A percentile compares a stretch with the other conserved stretches of the same genome.
Conservation (phyloP, 2,888 invertebrate genomes). For the Drosophila cracens region DNA sequence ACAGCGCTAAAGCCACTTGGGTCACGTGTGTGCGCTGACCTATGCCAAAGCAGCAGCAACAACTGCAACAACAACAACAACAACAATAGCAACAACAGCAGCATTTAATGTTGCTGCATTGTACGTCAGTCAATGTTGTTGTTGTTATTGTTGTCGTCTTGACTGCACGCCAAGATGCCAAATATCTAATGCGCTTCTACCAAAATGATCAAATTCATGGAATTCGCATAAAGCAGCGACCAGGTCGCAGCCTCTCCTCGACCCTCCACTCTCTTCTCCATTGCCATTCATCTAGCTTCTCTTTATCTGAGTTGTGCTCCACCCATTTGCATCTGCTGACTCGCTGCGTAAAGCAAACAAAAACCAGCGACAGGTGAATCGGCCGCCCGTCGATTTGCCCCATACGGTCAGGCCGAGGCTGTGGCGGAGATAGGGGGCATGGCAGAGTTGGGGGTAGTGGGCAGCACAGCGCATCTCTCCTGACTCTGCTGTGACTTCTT, state of each 20-base stretch:
- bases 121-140: slow-evolving; percentile 68
- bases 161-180: slow-evolving; percentile 71
- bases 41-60: slow-evolving; percentile 54
- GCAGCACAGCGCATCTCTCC: slow-evolving; percentile 6
- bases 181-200: slow-evolving; percentile 78
- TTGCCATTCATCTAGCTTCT: slow-evolving; percentile 7
- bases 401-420: slow-evolving; percentile 63
- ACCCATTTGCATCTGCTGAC: slow-evolving; percentile 57
- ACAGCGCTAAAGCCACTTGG: slow-evolving; percentile 37
- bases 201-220: slow-evolving; percentile 81
- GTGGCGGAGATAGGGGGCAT: not conserved
- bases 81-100: slow-evolving; percentile 16
- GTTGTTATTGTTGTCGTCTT: slow-evolving; percentile 33
- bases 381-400: slow-evolving; percentile 77
- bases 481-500: slow-evolving; percentile 14
- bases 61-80: slow-evolving; percentile 26
- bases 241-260: slow-evolving; percentile 33
- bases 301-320: slow-evolving; percentile 41
- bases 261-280: not conserved
- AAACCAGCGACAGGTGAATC: slow-evolving; percentile 81
- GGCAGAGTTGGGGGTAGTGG: not conserved
- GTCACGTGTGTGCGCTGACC: slow-evolving; percentile 82
- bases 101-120: slow-evolving; percentile 59
- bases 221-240: slow-evolving; percentile 73
- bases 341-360: slow-evolving; percentile 74